Evolutionary conservation across 2,797 vertebrate genomes (phyloP), one percentile per base, ranked within the genome.

Genomic region (Melanotaenia maccullochi): DNA sequence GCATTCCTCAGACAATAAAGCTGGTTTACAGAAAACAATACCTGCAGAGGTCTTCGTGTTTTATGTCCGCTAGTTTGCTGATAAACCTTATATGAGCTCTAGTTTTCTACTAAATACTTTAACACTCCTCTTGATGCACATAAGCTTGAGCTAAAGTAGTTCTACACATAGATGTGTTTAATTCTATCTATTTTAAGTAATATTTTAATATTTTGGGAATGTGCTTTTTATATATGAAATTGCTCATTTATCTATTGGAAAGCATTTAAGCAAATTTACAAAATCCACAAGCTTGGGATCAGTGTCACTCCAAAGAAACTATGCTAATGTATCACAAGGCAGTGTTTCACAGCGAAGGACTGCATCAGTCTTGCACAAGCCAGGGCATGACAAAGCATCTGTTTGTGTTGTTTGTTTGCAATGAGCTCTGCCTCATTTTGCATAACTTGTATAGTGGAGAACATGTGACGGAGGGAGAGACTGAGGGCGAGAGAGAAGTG

Each of bases 361-460:
- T 85, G 80, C 82, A 73, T 88, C 81, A 81, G 82, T 73, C 65
- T 52, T 74, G 75, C 79, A 75, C 75, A 63, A 79, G 82, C 83
- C 82, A 80, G 75, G 71, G 54, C 75, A 74, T 69, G 73, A 94
- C 94, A 94, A 94, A 93, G 93, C 89, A 65, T 82, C 81, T 81
- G 89, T 90, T 94, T 94, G 92, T 94, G 87, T 93, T 81, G 77
- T 91, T 92, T 94, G 91, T 94, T 94, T 94, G 92, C 92, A 90
- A 84, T 87, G 91, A 93, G 91, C 90, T 89, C 83, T 86, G 84
- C 78, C 87, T 92, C 71, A 68, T 89, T 95, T 94, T 95, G 93
- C 94, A 94, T 95, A 95, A 93, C 91, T 93, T 90, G 90, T 90
- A 85, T 91, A 91, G 91, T 78, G 86, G 85, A 86, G 86, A 87